phyloP scores from a whole-genome alignment of 2,113 vertebrate species.

The Tilapia sparmanii region DNA sequence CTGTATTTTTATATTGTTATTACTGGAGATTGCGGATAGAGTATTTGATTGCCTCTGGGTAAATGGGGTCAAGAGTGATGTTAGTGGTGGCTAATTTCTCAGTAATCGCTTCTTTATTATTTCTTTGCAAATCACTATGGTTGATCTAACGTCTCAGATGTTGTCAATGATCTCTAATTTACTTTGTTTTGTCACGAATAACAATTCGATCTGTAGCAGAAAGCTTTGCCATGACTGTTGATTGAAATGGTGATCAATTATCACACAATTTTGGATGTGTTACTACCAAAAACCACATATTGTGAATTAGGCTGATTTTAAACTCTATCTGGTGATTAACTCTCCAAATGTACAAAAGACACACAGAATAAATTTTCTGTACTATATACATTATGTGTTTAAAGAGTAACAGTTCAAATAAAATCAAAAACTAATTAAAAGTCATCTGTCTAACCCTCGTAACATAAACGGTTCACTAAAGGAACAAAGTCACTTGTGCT shows the following conservation, averaged over 20 bases:
- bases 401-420: neutral
- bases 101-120: neutral
- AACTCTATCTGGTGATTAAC: neutral
- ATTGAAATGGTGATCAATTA: neutral
- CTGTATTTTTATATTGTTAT: neutral
- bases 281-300: neutral
- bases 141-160: neutral
- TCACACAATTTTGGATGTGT: neutral
- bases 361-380: neutral
- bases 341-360: neutral
- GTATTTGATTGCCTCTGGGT: neutral
- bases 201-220: neutral
- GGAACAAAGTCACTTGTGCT: neutral
- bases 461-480: neutral
- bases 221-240: neutral
- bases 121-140: neutral
- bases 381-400: neutral
- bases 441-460: neutral
- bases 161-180: neutral
- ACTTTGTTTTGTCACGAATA: neutral
- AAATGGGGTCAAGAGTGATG: neutral
- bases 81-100: neutral
- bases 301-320: neutral
- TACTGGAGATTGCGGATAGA: neutral
- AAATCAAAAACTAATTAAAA: neutral